Percentiles rank a stretch among this genome's conserved stretches.
phyloP scores from a whole-genome alignment of 35 echinoderm and acorn worm genomes.

The Patiria miniata region DNA sequence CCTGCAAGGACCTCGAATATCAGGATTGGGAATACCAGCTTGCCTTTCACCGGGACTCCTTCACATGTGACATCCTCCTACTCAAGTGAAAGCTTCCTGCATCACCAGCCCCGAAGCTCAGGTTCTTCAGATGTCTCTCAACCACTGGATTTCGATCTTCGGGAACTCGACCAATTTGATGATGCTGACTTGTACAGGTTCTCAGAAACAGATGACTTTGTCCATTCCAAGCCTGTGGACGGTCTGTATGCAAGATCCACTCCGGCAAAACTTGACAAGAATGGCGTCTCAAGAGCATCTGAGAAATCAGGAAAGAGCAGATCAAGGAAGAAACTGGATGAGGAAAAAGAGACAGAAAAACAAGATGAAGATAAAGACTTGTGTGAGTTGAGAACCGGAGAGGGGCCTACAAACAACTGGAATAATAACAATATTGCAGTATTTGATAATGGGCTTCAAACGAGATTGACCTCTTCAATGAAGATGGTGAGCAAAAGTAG shows the following conservation, averaged over 20 bases:
- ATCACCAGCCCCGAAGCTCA: neutral
- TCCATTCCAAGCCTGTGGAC: neutral
- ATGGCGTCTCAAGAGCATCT: no score
- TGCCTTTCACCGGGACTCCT: neutral
- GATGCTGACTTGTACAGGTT: constrained; percentile 5
- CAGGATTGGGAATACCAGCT: neutral
- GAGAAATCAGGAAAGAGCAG: neutral
- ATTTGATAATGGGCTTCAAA: neutral
- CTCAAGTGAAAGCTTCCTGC: neutral
- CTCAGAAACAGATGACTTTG: neutral
- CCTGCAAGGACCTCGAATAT: neutral
- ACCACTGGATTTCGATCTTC: neutral
- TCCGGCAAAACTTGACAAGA: neutral
- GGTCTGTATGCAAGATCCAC: constrained; percentile 6
- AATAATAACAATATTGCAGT: neutral
- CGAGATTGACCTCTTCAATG: neutral
- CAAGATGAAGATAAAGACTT: neutral
- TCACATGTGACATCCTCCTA: neutral
- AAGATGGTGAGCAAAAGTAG: neutral
- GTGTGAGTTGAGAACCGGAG: neutral
- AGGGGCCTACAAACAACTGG: neutral
- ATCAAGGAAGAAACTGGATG: neutral
- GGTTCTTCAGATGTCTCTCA: neutral
- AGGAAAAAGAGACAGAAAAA: neutral
- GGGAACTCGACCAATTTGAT: neutral